These are phyloP conservation scores for Gavia stellata DNA, from an alignment of 2,113 vertebrate species.

Conservation along the genomic window DNA sequence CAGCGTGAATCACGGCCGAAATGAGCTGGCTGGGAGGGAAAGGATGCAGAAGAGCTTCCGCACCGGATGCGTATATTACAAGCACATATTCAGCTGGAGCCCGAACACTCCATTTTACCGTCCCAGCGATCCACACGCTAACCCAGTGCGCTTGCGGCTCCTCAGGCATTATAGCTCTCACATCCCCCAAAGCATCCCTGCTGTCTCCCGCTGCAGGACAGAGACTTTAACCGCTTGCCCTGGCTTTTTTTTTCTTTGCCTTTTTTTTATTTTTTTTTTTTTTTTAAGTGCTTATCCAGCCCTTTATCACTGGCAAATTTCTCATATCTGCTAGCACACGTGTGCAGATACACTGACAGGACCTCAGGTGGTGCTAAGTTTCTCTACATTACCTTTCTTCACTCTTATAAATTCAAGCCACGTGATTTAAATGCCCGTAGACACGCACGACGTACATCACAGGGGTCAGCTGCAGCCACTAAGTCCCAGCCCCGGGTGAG, in stretches of 20 bases:
- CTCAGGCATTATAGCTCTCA: neutral
- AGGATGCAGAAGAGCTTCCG: neutral
- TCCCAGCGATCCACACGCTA: neutral
- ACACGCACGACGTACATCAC: neutral
- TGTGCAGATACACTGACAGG: too few relatives aligned
- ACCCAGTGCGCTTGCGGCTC: rapidly evolving
- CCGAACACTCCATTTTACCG: neutral
- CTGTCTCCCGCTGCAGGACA: neutral
- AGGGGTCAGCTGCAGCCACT: neutral
- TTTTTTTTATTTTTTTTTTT: neutral
- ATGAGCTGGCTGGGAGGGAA: neutral
- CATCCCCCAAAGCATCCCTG: neutral
- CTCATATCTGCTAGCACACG: neutral
- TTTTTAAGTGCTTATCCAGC: neutral
- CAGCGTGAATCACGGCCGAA: rapidly evolving
- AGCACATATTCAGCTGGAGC: neutral
- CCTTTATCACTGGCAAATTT: neutral
- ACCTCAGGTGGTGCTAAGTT: neutral
- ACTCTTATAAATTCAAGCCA: neutral
- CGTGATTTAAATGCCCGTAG: neutral
- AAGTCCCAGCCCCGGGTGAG: neutral
- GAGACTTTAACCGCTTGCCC: neutral
- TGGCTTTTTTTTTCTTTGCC: neutral
- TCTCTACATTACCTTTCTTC: neutral
- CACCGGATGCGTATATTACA: rapidly evolving